A percentile compares a stretch with the other conserved stretches of the same genome.
Conservation (phyloP, 2,113 vertebrate genomes). For the Mesitornis unicolor region DNA sequence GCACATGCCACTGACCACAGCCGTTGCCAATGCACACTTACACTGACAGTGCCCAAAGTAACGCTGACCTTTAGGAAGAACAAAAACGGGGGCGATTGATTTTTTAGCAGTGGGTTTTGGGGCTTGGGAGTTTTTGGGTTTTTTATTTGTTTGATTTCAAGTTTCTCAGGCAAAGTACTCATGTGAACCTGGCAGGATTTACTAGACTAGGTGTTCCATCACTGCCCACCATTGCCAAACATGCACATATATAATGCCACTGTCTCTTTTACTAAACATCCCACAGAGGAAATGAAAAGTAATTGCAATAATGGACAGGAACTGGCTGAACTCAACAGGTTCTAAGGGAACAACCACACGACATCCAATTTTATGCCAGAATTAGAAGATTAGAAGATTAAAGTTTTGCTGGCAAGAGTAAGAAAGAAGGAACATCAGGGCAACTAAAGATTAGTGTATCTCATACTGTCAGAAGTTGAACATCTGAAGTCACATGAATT, state of each 20-base stretch:
- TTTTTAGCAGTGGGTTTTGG: neutral
- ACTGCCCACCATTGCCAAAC: neutral
- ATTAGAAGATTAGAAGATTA: neutral
- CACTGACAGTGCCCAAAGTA: neutral
- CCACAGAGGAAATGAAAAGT: neutral
- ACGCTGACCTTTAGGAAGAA: neutral
- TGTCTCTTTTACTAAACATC: neutral
- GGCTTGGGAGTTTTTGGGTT: neutral
- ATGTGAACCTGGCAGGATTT: neutral
- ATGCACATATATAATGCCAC: accelerated
- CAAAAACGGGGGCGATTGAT: neutral
- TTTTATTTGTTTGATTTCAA: neutral
- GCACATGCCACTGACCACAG: neutral
- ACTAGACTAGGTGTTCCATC: neutral
- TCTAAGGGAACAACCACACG: neutral
- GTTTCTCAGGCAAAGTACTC: neutral
- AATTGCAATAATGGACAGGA: neutral
- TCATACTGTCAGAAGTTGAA: neutral
- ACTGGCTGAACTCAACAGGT: neutral
- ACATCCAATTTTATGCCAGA: neutral
- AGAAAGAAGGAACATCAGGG: neutral
- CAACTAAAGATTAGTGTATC: neutral
- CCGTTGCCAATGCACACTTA: neutral
- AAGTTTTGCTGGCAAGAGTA: neutral
- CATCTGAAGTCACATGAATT: neutral